These are phyloP conservation scores for Phataginus tricuspis DNA, from an alignment of 2,797 vertebrate species.

Conservation along the genomic window DNA sequence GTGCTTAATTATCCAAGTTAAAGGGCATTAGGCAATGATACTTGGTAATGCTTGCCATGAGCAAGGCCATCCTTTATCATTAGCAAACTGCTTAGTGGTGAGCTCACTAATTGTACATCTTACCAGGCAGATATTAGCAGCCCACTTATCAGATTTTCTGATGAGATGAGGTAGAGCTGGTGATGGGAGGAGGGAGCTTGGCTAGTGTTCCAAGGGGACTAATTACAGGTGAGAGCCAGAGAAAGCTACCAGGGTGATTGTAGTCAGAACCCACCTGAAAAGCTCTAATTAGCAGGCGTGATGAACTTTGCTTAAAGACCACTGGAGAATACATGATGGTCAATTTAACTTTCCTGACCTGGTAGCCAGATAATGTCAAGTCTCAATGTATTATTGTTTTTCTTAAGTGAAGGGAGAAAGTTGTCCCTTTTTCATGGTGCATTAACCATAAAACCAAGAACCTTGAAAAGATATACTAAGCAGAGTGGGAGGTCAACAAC, in stretches of 20 bases:
- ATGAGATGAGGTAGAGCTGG: constrained; percentile 89
- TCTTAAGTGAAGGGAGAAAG: constrained; percentile 53
- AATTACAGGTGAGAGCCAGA: constrained; percentile 95
- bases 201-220: constrained; percentile 96
- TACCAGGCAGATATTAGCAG: constrained; percentile 87
- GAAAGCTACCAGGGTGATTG: constrained; percentile 93
- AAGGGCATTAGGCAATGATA: constrained; percentile 80
- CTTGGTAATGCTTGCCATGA: constrained; percentile 79
- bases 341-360: constrained; percentile 87
- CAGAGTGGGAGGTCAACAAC: background rate
- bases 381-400: background rate
- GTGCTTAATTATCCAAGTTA: constrained; percentile 83
- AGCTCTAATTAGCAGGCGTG: constrained; percentile 96
- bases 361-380: constrained; percentile 81
- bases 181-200: constrained; percentile 88
- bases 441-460: background rate
- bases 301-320: constrained; percentile 94
- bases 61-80: constrained; percentile 78
- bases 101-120: constrained; percentile 76
- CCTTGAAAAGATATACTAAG: background rate
- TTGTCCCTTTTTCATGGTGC: background rate
- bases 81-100: constrained; percentile 79
- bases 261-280: constrained; percentile 91
- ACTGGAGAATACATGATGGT: constrained; percentile 85
- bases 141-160: constrained; percentile 92